Percentiles rank a stretch among this genome's conserved stretches.
Evolutionary conservation across 2,113 vertebrate genomes (phyloP).

Genomic region (Anhinga rufa): DNA sequence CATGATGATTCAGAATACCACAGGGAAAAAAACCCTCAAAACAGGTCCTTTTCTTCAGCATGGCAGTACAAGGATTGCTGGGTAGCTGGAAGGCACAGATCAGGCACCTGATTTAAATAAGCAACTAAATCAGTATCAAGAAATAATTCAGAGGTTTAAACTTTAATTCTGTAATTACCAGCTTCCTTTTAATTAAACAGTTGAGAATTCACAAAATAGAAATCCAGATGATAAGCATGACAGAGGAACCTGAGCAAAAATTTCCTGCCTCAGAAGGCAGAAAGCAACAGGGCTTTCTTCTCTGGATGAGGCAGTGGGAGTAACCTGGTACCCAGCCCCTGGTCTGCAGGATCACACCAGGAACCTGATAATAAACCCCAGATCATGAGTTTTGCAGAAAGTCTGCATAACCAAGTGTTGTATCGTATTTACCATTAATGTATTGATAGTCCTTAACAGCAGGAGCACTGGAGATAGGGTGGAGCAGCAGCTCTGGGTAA

Average conservation of each 20-base stretch:
- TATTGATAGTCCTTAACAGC: neutral
- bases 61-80: neutral
- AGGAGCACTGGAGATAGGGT: neutral
- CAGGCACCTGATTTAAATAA: neutral
- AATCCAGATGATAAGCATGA: neutral
- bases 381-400: neutral
- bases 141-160: neutral
- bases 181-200: neutral
- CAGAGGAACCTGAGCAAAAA: neutral
- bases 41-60: neutral
- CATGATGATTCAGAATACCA: neutral
- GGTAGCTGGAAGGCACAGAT: neutral
- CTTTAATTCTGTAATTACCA: neutral
- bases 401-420: neutral
- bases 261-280: neutral
- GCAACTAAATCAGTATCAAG: neutral
- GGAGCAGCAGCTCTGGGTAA: neutral
- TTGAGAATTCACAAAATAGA: neutral
- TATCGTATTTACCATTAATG: neutral
- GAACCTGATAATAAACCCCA: neutral
- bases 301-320: fast-evolving
- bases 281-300: neutral
- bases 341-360: neutral
- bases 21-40: neutral
- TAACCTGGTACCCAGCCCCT: neutral